Percentiles rank a stretch among this genome's conserved stretches.
Evolutionary conservation across 2,113 vertebrate genomes (phyloP).

Genomic region (Amblyopsis rosae): DNA sequence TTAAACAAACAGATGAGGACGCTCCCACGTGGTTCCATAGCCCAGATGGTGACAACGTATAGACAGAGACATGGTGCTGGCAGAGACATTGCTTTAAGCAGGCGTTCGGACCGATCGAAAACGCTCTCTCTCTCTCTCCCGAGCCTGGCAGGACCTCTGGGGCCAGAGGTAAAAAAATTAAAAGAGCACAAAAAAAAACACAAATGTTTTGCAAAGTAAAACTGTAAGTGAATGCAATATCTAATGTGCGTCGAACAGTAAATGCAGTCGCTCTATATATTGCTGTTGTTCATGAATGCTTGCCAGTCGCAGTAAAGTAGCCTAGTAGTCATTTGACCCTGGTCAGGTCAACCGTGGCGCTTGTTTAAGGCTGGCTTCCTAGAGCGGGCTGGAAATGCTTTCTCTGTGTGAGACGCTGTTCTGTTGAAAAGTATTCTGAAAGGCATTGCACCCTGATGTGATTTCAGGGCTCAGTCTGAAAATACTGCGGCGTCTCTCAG

Average conservation of each 20-base stretch:
- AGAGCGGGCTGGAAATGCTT: conserved; percentile 49
- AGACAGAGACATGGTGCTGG: conserved; percentile 61
- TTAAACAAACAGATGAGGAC: conserved; percentile 71
- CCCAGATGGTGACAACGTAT: conserved; percentile 69
- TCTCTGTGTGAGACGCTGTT: conserved; percentile 41
- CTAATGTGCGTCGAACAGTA: no score
- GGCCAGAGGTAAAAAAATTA: no score
- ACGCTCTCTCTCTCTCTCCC: background rate
- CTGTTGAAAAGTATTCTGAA: no score
- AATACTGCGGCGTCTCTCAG: no score
- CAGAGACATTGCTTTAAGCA: conserved; percentile 51
- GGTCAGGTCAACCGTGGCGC: conserved; percentile 34
- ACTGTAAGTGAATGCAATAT: background rate
- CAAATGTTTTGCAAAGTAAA: background rate
- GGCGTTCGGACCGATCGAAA: conserved; percentile 65
- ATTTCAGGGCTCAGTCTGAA: no score
- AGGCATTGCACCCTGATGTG: no score
- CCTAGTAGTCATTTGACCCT: background rate
- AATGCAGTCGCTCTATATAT: no score
- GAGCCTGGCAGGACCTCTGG: conserved; percentile 37
- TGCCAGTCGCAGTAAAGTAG: no score
- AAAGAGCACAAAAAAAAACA: no score
- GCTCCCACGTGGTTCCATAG: conserved; percentile 55
- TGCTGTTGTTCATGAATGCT: no score
- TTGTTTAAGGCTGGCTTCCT: conserved; percentile 17